Evolutionary conservation across 2,888 invertebrate species (phyloP), one percentile per base, ranked within the genome.

Genomic region (Leptura quadrifasciata): DNA sequence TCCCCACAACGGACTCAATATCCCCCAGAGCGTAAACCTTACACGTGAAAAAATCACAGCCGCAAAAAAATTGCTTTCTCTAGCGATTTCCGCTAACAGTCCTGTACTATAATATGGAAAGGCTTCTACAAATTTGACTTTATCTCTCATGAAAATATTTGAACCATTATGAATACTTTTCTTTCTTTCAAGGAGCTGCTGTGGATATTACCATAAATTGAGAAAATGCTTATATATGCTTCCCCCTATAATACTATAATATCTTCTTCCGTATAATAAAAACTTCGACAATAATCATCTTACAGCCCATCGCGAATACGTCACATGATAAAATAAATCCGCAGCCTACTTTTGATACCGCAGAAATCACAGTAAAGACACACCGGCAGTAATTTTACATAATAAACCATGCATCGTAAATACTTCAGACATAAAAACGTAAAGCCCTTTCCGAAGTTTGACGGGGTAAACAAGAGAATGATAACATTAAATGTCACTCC

Each of bases 401-500:
- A 69, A 39, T 58, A 69, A 31, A 35, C 27, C 47, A 15, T 39
- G 17, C 58, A 10, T 20, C 69, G 31, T 69, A 69, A 57, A 58
- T 69, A 58, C 69, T 15, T 58, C 20, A 39, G 58, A 39, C 39
- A 58, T 58, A 69, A 69, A 69, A 69, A 69, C 18, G 39, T 17
- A 69, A 69, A 69, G 69, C 58, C 69, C 69, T 71, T n/a, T 61
- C 60, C 58, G 58, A 68, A 65, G 58, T 74, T 68, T 74, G 64
- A 60, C 58, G 60, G 60, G 17, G 60, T 74, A 74, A 74, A 74
- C 74, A 74, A 74, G 58, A 58, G 67, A 72, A 76, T 76, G 68
- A 72, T 58, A 72, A 65, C 68, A 68, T 76, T 72, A 72, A 76
- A 76, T 68, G 72, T 76, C 72, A 72, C 57, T 67, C 54, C 47